A percentile compares a stretch with the other conserved stretches of the same genome.
Evolutionary conservation across 2,888 invertebrate genomes (phyloP).

Genomic region (Drosophila greeni): DNA sequence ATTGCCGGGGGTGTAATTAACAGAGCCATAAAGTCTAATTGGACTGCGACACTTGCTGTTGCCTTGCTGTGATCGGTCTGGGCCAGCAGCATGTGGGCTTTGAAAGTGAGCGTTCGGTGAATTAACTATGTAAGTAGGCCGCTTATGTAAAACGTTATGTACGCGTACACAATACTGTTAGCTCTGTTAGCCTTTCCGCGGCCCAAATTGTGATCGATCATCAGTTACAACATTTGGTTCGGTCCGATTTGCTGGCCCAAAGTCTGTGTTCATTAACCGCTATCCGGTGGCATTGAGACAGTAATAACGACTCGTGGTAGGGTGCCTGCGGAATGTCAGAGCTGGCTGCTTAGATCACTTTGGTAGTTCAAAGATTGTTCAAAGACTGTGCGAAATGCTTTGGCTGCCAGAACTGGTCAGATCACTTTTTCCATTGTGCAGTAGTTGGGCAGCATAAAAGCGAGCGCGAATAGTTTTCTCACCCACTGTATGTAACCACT

Average conservation of each 20-base stretch:
- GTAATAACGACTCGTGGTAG: slow-evolving; percentile 20
- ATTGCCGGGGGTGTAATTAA: slow-evolving; percentile 18
- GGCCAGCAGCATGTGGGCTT: slow-evolving; percentile 27
- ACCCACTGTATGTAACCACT: slow-evolving; percentile 39
- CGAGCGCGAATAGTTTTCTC: slow-evolving; percentile 32
- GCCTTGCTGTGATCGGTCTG: slow-evolving; percentile 7
- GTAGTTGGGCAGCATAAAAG: slow-evolving; percentile 9
- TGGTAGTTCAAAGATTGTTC: slow-evolving; percentile 27
- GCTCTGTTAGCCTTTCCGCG: slow-evolving; percentile 12
- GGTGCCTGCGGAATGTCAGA: slow-evolving; percentile 20
- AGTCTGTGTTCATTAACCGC: slow-evolving; percentile 25
- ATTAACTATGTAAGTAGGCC: slow-evolving; percentile 32
- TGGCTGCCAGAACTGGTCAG: slow-evolving; percentile 32
- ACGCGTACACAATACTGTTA: slow-evolving; percentile 19
- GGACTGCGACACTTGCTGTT: slow-evolving; percentile 16
- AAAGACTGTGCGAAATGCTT: slow-evolving; percentile 24
- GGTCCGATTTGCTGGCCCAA: slow-evolving; percentile 22
- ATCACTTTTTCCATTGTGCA: slow-evolving; percentile 27
- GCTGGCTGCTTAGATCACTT: slow-evolving; percentile 26
- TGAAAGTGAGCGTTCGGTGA: slow-evolving; percentile 24
- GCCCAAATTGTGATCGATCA: slow-evolving; percentile 27
- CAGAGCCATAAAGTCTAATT: slow-evolving; percentile 17
- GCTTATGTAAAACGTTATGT: slow-evolving; percentile 24
- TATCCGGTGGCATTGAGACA: slow-evolving; percentile 30
- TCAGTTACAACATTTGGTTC: slow-evolving; percentile 26